Conservation (phyloP, 2,888 invertebrate species). For the Acholoe squamosa region DNA sequence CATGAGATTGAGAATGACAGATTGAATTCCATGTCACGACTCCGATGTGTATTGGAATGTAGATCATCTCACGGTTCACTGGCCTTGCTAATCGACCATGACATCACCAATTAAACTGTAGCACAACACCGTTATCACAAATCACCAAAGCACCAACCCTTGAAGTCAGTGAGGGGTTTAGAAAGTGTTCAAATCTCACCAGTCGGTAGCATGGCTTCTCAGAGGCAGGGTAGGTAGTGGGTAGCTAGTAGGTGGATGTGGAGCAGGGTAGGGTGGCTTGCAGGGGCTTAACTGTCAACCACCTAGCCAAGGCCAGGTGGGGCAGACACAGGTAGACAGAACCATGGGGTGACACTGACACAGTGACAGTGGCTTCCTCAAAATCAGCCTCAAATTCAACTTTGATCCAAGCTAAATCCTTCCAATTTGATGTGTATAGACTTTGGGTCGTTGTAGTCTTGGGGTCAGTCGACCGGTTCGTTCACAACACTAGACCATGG, state of each 20-base stretch:
- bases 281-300: conserved; percentile 20
- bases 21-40: not conserved
- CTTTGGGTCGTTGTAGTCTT: not conserved
- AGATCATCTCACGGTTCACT: not conserved
- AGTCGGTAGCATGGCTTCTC: not conserved
- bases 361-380: too few species aligned
- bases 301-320: not conserved
- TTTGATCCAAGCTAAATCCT: too few species aligned
- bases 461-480: conserved; percentile 18
- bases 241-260: not conserved
- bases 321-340: not conserved
- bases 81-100: too few species aligned
- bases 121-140: too few species aligned
- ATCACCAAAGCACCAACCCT: too few species aligned
- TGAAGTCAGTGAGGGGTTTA: too few species aligned
- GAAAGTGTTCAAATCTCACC: not conserved
- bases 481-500: conserved; percentile 1
- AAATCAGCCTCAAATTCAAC: too few species aligned
- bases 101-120: too few species aligned
- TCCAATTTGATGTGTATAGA: too few species aligned
- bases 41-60: conserved; percentile 19
- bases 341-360: not conserved
- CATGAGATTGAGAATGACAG: too few species aligned
- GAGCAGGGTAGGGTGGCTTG: not conserved
- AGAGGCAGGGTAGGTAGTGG: not conserved